phyloP scores from a whole-genome alignment of 2,113 vertebrate species.

The Microtus ochrogaster region DNA sequence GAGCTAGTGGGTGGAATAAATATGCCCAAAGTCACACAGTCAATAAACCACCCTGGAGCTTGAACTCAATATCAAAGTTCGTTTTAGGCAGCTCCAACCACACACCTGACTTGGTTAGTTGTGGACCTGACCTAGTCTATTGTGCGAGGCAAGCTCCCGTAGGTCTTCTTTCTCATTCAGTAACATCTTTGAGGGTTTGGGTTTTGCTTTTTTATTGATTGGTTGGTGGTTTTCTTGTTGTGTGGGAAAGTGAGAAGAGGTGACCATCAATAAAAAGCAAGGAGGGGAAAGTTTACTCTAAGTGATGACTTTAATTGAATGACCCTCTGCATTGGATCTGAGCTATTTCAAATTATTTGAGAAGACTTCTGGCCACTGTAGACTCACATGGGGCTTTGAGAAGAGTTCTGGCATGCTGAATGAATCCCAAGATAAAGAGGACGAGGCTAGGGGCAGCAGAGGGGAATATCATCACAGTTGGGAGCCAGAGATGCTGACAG shows the following conservation, averaged over 20 bases:
- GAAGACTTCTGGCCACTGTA: constrained; percentile 3
- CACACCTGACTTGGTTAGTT: not conserved
- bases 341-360: not conserved
- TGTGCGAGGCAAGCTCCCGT: not conserved
- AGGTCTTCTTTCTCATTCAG: not conserved
- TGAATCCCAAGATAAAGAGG: not conserved
- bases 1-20: not conserved
- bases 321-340: not conserved
- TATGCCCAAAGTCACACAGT: not conserved
- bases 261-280: not conserved
- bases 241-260: not conserved
- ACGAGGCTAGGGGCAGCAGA: not conserved
- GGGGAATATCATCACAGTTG: not conserved
- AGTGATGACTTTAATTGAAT: not conserved
- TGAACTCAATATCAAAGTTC: not conserved
- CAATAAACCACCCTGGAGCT: not conserved
- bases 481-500: not conserved
- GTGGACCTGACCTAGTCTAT: not conserved
- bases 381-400: not conserved
- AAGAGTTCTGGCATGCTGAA: not conserved
- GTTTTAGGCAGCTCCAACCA: not conserved
- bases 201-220: not conserved
- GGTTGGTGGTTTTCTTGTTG: not conserved
- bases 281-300: not conserved
- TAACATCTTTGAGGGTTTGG: not conserved